A percentile compares a stretch with the other conserved stretches of the same genome.
Conservation (phyloP, 2,888 invertebrate species). For the Rhyacophila evoluta region DNA sequence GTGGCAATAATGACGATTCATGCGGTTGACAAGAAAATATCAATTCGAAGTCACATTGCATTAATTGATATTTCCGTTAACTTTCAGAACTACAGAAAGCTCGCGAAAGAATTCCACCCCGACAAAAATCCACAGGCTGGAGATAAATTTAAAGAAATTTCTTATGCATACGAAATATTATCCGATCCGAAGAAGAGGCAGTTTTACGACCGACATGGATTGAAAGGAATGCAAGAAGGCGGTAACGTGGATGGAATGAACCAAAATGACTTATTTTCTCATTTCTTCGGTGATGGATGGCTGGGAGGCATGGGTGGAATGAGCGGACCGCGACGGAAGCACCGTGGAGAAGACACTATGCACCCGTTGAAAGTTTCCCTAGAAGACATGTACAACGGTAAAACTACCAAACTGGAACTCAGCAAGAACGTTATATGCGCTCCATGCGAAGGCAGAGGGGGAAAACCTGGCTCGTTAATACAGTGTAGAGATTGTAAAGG, state of each 20-base stretch:
- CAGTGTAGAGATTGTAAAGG: slow-evolving; percentile 83
- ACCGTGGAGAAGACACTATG: slow-evolving; percentile 84
- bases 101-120: slow-evolving; percentile 95
- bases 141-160: slow-evolving; percentile 96
- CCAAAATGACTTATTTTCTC: slow-evolving; percentile 76
- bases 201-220: slow-evolving; percentile 87
- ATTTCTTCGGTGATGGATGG: slow-evolving; percentile 75
- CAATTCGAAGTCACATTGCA: slow-evolving; percentile 2
- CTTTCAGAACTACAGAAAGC: slow-evolving; percentile 87
- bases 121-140: slow-evolving; percentile 91
- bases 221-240: slow-evolving; percentile 87
- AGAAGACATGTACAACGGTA: slow-evolving; percentile 93
- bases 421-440: slow-evolving; percentile 86
- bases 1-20: neutral
- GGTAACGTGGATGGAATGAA: slow-evolving; percentile 69
- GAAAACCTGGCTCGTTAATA: slow-evolving; percentile 75
- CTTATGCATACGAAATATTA: slow-evolving; percentile 93
- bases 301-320: slow-evolving; percentile 58
- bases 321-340: slow-evolving; percentile 69
- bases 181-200: slow-evolving; percentile 89
- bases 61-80: slow-evolving; percentile 54
- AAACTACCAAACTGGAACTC: slow-evolving; percentile 83
- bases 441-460: slow-evolving; percentile 82
- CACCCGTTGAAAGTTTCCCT: slow-evolving; percentile 87
- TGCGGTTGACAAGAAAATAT: neutral